phyloP scores from a whole-genome alignment of 2,888 invertebrate genomes.

The Trypoxylon attenuatum region DNA sequence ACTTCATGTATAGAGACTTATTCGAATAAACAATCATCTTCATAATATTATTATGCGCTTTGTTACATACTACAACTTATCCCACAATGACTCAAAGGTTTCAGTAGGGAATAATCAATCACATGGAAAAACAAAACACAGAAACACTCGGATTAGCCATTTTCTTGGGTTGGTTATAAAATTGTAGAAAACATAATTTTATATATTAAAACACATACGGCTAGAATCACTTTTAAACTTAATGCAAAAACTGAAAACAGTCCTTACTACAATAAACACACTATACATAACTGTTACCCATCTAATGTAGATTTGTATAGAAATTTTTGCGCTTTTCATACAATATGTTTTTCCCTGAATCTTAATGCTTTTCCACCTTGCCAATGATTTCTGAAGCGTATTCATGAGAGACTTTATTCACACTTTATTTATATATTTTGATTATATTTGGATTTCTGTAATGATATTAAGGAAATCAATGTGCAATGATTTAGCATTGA shows the following conservation, averaged over 20 bases:
- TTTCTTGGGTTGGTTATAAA: neutral
- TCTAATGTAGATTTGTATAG: constrained; percentile 36
- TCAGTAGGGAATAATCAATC: constrained; percentile 1
- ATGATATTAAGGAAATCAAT: neutral
- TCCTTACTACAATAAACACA: neutral
- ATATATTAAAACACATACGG: neutral
- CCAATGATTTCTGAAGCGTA: constrained; percentile 29
- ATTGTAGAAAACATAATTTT: neutral
- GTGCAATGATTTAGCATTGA: no score
- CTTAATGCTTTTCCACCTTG: constrained; percentile 38
- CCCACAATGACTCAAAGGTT: constrained; percentile 22
- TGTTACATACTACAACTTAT: constrained; percentile 21
- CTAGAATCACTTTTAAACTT: neutral
- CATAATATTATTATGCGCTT: constrained; percentile 11
- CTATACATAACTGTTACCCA: constrained; percentile 23
- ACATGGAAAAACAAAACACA: no score
- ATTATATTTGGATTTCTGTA: neutral
- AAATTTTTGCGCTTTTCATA: constrained; percentile 33
- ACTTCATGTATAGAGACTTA: constrained; percentile 2
- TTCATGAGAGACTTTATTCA: neutral
- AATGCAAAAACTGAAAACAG: neutral
- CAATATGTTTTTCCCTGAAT: constrained; percentile 32
- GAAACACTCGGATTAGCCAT: neutral
- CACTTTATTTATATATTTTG: neutral
- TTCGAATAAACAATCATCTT: constrained; percentile 10